A percentile compares a stretch with the other conserved stretches of the same genome.
These are phyloP conservation scores for Timema cristinae DNA, from an alignment of 2,888 invertebrate species.

Conservation along the genomic window DNA sequence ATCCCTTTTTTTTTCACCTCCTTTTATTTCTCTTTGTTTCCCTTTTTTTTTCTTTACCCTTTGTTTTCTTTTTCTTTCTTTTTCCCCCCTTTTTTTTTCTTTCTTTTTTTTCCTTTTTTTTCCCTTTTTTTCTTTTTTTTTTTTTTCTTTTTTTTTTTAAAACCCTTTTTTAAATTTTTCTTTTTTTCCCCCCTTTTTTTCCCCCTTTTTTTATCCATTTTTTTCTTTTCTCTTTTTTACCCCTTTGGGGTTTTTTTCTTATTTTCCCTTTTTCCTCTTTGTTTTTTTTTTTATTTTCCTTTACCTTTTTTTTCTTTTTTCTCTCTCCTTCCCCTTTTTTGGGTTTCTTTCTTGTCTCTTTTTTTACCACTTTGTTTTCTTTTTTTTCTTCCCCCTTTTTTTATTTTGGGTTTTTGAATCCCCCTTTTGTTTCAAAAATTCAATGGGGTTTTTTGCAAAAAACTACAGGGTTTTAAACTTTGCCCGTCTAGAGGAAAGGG, in stretches of 20 bases:
- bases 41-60: neutral
- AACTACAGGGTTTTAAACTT: no score
- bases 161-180: neutral
- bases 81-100: neutral
- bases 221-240: no score
- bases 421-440: no score
- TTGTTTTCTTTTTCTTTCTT: neutral
- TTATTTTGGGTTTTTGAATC: no score
- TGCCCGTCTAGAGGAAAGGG: no score
- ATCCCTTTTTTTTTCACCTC: no score
- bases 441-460: no score
- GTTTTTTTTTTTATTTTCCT: conserved; percentile 17
- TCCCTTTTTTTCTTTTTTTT: neutral
- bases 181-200: conserved; percentile 1
- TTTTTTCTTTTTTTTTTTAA: neutral
- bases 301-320: conserved; percentile 11
- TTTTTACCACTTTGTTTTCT: conserved; percentile 14
- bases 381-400: neutral
- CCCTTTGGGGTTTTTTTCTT: neutral
- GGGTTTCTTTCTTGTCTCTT: no score
- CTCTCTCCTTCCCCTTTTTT: no score
- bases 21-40: no score
- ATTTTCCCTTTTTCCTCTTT: neutral
- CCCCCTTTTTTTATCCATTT: neutral
- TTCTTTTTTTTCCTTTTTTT: neutral